Percentiles rank a stretch among this genome's conserved stretches.
Evolutionary conservation across 2,113 vertebrate species (phyloP).

Genomic region (Rhadina sibilatrix): DNA sequence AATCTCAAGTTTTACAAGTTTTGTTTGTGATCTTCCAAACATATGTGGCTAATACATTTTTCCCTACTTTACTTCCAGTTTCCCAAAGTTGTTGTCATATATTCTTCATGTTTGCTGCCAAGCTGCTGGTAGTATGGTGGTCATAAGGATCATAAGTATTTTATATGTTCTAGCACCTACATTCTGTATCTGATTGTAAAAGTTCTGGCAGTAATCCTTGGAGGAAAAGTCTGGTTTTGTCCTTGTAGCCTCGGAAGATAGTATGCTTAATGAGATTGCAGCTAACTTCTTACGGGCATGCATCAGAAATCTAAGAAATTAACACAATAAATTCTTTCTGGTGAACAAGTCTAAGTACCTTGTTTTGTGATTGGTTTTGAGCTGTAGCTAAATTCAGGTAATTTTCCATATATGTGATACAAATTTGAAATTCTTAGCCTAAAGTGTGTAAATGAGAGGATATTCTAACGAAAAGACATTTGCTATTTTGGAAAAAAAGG

Average conservation of each 20-base stretch:
- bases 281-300: not conserved
- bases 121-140: not conserved
- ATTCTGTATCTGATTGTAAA: not conserved
- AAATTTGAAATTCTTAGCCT: not conserved
- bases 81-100: not conserved
- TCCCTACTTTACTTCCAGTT: not conserved
- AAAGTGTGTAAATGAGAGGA: not conserved
- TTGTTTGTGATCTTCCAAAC: not conserved
- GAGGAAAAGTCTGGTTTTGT: not conserved
- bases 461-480: not conserved
- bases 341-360: not conserved
- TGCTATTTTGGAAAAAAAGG: not conserved
- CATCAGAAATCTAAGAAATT: not conserved
- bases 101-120: not conserved
- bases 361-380: not conserved
- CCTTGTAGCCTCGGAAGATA: not conserved
- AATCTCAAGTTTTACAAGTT: not conserved
- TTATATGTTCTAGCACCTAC: not conserved
- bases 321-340: not conserved
- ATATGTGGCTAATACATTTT: not conserved
- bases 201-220: not conserved
- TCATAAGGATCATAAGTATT: not conserved
- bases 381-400: not conserved
- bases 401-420: not conserved
- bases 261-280: not conserved